Evolutionary conservation across 2,888 invertebrate genomes (phyloP).

Genomic region (Pseudolycoriella hygida): DNA sequence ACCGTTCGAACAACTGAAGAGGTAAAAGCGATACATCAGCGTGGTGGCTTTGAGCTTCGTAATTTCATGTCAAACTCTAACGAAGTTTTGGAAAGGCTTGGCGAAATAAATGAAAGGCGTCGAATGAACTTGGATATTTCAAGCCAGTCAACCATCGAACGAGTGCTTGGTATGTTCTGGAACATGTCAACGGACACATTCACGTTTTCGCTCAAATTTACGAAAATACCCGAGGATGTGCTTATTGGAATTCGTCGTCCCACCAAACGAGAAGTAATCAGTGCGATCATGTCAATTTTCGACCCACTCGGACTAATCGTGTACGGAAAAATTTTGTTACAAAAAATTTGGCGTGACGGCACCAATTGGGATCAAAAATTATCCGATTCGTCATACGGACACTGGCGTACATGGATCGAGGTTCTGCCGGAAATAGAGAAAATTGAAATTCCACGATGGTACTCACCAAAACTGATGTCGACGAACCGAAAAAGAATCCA

Average conservation of each 20-base stretch:
- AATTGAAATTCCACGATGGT: not conserved
- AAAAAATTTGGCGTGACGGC: too few species aligned
- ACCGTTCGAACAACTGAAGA: not conserved
- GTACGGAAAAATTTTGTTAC: conserved; percentile 6
- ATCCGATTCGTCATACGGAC: not conserved
- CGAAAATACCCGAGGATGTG: too few species aligned
- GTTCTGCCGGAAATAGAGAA: not conserved
- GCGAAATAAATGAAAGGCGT: too few species aligned
- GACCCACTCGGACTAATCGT: conserved; percentile 8
- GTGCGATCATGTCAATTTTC: too few species aligned
- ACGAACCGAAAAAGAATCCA: not conserved
- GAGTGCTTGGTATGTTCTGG: too few species aligned
- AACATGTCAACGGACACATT: not conserved
- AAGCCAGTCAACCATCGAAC: too few species aligned
- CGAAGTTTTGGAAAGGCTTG: too few species aligned
- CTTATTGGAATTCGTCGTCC: not conserved
- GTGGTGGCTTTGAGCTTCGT: not conserved
- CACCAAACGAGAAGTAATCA: too few species aligned
- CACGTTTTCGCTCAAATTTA: too few species aligned
- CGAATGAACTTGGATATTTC: too few species aligned
- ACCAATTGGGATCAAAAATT: conserved; percentile 2
- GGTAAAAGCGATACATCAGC: not conserved
- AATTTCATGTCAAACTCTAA: not conserved
- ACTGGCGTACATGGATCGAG: not conserved
- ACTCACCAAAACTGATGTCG: not conserved